Conservation (phyloP, 1,140 invertebrate species). For the Rhopalosiphum padi region DNA sequence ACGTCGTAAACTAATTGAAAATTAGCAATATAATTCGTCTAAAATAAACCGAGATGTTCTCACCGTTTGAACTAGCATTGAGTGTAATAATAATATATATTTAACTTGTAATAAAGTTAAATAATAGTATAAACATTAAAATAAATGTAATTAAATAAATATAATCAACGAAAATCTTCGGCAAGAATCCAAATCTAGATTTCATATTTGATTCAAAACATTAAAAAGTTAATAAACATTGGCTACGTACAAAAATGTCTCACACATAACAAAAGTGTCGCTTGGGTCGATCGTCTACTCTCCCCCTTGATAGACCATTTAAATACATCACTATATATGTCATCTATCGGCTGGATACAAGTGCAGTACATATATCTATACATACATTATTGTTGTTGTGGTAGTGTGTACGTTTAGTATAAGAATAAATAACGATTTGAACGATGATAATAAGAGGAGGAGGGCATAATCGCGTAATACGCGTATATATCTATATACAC, state of each 20-base stretch:
- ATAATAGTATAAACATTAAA: not conserved
- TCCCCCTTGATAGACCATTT: too few species aligned
- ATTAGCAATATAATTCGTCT: too few species aligned
- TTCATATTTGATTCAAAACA: not conserved
- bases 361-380: not conserved
- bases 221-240: not conserved
- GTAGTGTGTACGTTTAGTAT: not conserved
- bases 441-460: not conserved
- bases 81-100: too few species aligned
- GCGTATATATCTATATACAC: not conserved
- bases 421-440: conserved; percentile 23
- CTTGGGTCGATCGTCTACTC: not conserved
- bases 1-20: too few species aligned
- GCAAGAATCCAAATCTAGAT: not conserved
- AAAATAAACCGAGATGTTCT: too few species aligned
- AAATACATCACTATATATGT: not conserved
- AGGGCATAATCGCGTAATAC: not conserved
- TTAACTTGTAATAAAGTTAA: too few species aligned
- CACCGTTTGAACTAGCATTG: too few species aligned
- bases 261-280: not conserved
- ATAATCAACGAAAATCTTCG: too few species aligned
- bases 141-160: not conserved
- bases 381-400: not conserved
- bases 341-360: not conserved
- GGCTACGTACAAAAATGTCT: too few species aligned